Base-by-base conservation (phyloP, 2,113 vertebrate genomes). In the Amia ocellicauda region DNA sequence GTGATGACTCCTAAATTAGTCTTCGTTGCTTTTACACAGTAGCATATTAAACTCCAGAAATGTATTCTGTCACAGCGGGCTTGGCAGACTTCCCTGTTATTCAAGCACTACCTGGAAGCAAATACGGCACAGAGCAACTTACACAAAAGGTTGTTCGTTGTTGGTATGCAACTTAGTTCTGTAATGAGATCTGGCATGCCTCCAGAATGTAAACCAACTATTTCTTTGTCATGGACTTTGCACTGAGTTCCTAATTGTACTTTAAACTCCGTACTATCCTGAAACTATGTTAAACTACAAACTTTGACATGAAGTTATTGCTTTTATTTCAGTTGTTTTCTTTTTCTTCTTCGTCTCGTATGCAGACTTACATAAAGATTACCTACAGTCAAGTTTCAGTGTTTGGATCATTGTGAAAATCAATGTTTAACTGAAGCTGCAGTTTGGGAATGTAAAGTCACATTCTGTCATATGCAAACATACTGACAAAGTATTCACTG, bases 201-300 rank as follows among this genome's bases (percentile, higher is more conserved):
- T 74, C 75, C 71, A 76, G 75, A 73, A 67, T 69, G 75, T 82
- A 75, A 78, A 74, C 69, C 62, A 71, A 78, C 71, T 80, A 72
- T 64, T 73, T 74, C 71, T 83, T 76, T 79, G 75, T 85, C 59
- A 65, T 59, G 60, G 79, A 83, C 78, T 84, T 86, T 17, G 69
- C 64, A 70, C 78, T 29, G 63, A 55, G 67, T 68, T 70, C 60
- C 68, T 62, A 67, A 69, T 65, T 74, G 68, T 63, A 73, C 78
- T 80, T 72, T 70, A 80, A 75, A 79, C 74, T 67, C 29, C 62
- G 43, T 8, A 41, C 60, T 69, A 63, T 56, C 3, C 60, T 24
- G 13, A 7, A 24, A 52, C 55, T 63, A 8, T 9, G 9, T 16
- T 23, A 19, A 16, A 23, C 22, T 11, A 59, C 31, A 40, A 14